Evolutionary conservation across 53 echinoderm and acorn worm genomes (phyloP).

Genomic region (Paracentrotus lividus): DNA sequence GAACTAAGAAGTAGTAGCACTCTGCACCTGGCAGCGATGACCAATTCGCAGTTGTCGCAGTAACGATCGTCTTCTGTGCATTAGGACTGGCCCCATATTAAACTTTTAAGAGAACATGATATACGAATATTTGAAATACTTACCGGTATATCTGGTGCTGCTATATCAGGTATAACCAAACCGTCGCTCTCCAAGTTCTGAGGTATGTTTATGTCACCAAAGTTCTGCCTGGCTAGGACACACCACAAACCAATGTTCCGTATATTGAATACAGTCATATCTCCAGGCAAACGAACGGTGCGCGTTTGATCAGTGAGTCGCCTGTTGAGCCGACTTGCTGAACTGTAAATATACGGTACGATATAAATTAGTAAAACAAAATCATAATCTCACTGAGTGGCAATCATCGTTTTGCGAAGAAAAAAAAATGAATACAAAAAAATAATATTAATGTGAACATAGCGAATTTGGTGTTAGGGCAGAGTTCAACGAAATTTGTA

Average conservation of each 20-base stretch:
- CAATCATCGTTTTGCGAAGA: too few species aligned
- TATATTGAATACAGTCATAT: slow-evolving; percentile 69
- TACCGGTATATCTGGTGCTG: not conserved
- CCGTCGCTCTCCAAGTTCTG: not conserved
- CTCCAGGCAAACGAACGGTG: slow-evolving; percentile 73
- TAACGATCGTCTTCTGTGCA: too few species aligned
- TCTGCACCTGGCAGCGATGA: too few species aligned
- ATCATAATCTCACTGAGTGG: not conserved
- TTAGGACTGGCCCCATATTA: too few species aligned
- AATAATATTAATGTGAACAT: too few species aligned
- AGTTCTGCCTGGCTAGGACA: slow-evolving; percentile 75
- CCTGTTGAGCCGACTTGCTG: not conserved
- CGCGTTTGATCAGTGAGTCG: slow-evolving; percentile 53
- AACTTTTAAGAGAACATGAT: not conserved
- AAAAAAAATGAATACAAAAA: too few species aligned
- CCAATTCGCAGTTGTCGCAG: too few species aligned
- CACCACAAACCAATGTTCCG: slow-evolving; percentile 88
- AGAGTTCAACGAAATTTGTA: too few species aligned
- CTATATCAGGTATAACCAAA: not conserved
- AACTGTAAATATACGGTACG: not conserved
- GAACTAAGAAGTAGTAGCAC: too few species aligned
- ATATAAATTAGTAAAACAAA: not conserved
- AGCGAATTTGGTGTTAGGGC: too few species aligned
- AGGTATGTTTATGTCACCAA: slow-evolving; percentile 75
- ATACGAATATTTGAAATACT: not conserved